Percentiles rank a stretch among this genome's conserved stretches.
Conservation (phyloP, 1,140 invertebrate species). For the Drosophila trapezifrons region DNA sequence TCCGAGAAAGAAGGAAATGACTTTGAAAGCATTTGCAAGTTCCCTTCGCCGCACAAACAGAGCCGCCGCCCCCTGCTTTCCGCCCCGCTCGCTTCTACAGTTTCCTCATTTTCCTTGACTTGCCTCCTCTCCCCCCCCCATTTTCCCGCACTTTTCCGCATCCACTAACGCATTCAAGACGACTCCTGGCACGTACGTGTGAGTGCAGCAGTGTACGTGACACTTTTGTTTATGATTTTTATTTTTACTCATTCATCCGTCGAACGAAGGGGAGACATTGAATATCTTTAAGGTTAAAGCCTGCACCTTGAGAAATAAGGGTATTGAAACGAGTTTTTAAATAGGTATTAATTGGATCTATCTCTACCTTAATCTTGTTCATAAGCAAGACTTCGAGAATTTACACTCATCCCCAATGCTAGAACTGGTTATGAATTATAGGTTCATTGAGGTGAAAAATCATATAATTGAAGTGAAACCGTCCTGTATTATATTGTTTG, state of each 20-base stretch:
- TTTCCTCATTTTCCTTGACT: constrained; percentile 17
- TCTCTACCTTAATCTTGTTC: too few relatives aligned
- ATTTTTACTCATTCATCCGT: constrained; percentile 56
- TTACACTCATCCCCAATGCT: neutral
- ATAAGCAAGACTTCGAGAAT: too few relatives aligned
- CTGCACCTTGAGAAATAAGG: constrained; percentile 17
- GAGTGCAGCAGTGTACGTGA: constrained; percentile 63
- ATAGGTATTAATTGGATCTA: too few relatives aligned
- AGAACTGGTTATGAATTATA: neutral
- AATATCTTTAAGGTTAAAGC: constrained; percentile 69
- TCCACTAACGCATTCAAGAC: constrained; percentile 13
- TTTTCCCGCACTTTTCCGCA: constrained; percentile 22
- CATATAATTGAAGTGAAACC: too few relatives aligned
- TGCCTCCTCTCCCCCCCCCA: constrained; percentile 5
- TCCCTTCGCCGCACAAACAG: constrained; percentile 32
- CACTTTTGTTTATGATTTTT: constrained; percentile 76
- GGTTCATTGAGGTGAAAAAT: neutral
- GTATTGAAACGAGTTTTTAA: neutral
- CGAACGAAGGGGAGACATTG: constrained; percentile 53
- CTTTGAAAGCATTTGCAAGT: constrained; percentile 59
- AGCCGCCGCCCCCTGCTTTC: neutral
- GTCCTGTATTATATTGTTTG: neutral
- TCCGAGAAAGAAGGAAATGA: constrained; percentile 74
- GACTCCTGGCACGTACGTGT: constrained; percentile 24
- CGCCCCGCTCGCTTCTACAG: constrained; percentile 4